These are phyloP conservation scores for Astropecten irregularis DNA, from an alignment of 53 echinoderm and acorn worm species.

Conservation along the genomic window DNA sequence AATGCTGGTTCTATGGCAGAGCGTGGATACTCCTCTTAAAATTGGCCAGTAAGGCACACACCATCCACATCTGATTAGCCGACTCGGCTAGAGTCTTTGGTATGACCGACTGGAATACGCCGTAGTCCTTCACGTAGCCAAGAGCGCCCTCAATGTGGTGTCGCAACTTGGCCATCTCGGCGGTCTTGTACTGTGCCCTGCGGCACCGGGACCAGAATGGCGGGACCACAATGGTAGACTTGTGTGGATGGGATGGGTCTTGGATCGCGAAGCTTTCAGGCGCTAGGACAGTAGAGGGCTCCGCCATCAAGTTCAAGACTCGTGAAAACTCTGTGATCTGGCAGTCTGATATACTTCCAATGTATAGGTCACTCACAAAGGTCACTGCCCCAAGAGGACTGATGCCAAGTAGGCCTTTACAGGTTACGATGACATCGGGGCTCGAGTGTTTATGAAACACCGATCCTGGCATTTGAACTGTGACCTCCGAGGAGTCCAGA, in stretches of 20 bases:
- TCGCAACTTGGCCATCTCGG: background rate
- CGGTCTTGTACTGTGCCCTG: background rate
- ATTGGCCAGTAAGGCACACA: constrained; percentile 11
- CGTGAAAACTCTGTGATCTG: constrained; percentile 8
- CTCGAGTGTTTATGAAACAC: background rate
- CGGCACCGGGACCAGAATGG: background rate
- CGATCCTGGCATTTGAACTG: constrained; percentile 6
- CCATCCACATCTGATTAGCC: constrained; percentile 25
- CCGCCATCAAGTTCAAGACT: background rate
- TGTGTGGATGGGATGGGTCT: background rate
- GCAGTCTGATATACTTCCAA: constrained; percentile 14
- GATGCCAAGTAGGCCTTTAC: constrained; percentile 44
- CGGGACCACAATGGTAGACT: background rate
- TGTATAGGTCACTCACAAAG: constrained; percentile 36
- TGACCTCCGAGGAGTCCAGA: constrained; percentile 24
- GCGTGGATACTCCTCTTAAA: constrained; percentile 10
- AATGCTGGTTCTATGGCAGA: no score
- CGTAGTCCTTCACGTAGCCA: background rate
- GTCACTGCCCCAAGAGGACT: constrained; percentile 36
- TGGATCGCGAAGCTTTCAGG: background rate
- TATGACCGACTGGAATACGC: constrained; percentile 7
- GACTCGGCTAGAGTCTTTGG: constrained; percentile 13
- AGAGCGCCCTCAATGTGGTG: background rate
- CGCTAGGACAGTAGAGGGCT: constrained; percentile 1
- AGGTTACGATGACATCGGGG: background rate